Evolutionary conservation across 2,113 vertebrate genomes (phyloP).

Genomic region (Physeter macrocephalus): DNA sequence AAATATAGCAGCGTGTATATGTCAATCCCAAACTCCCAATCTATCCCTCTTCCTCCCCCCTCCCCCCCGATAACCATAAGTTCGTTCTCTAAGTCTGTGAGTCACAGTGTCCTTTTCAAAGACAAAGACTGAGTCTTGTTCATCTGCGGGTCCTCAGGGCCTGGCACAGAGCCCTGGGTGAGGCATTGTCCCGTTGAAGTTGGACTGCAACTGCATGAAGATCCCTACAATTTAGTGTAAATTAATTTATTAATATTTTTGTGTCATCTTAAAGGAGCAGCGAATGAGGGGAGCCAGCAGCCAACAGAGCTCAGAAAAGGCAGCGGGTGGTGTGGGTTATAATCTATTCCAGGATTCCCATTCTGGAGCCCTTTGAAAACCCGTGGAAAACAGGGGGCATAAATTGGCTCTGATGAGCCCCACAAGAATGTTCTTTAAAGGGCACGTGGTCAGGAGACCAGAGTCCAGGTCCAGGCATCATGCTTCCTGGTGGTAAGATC

Average conservation of each 20-base stretch:
- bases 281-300: not conserved
- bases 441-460: not conserved
- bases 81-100: too few species aligned
- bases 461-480: not conserved
- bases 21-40: too few species aligned
- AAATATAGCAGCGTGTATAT: too few species aligned
- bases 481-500: not conserved
- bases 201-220: not conserved
- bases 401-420: not conserved
- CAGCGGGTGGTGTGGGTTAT: too few species aligned
- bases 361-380: not conserved
- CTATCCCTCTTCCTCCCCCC: too few species aligned
- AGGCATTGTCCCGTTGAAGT: too few species aligned
- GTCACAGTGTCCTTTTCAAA: not conserved
- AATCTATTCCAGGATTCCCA: not conserved
- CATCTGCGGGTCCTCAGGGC: rapidly evolving
- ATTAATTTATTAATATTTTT: not conserved
- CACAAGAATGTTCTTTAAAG: rapidly evolving
- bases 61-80: too few species aligned
- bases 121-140: not conserved
- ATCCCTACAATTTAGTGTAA: too few species aligned
- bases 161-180: too few species aligned
- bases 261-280: not conserved
- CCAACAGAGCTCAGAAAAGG: not conserved
- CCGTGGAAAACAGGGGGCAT: not conserved